Evolutionary conservation across 1,140 invertebrate species (phyloP).

Genomic region (Pachypsylla venusta): DNA sequence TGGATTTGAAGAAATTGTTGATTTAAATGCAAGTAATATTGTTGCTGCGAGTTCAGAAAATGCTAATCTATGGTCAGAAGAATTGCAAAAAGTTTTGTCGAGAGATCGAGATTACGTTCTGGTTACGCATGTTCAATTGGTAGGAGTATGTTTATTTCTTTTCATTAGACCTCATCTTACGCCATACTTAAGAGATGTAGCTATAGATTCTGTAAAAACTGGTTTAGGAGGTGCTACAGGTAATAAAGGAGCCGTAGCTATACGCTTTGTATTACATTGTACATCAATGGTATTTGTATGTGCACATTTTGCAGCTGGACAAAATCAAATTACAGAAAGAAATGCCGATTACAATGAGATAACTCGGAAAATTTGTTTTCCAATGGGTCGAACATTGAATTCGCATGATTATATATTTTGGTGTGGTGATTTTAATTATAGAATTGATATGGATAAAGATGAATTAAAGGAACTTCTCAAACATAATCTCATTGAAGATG

Average conservation of each 20-base stretch:
- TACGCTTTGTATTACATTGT: constrained; percentile 78
- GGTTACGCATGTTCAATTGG: constrained; percentile 88
- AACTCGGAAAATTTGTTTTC: constrained; percentile 79
- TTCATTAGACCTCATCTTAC: constrained; percentile 80
- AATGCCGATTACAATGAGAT: constrained; percentile 96
- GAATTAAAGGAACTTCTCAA: constrained; percentile 77
- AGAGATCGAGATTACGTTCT: constrained; percentile 79
- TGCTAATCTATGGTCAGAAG: constrained; percentile 88
- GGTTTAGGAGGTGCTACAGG: constrained; percentile 87
- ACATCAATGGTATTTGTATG: constrained; percentile 96
- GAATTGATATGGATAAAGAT: constrained; percentile 90
- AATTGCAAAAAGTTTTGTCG: constrained; percentile 83
- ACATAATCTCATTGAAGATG: constrained; percentile 55
- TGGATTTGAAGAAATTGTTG: constrained; percentile 99
- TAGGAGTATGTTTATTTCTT: constrained; percentile 93
- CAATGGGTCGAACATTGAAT: constrained; percentile 77
- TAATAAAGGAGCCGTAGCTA: constrained; percentile 94
- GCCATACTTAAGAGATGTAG: constrained; percentile 77
- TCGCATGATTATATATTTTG: constrained; percentile 98
- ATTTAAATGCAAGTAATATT: constrained; percentile 96
- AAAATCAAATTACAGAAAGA: constrained; percentile 82
- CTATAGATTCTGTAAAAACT: constrained; percentile 91
- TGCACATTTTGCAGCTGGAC: constrained; percentile 97
- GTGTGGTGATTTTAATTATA: constrained; percentile 99
- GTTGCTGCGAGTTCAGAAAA: constrained; percentile 86